Percentiles rank a stretch among this genome's conserved stretches.
These are phyloP conservation scores for Epiblema foenella DNA, from an alignment of 2,888 invertebrate genomes.

Conservation along the genomic window DNA sequence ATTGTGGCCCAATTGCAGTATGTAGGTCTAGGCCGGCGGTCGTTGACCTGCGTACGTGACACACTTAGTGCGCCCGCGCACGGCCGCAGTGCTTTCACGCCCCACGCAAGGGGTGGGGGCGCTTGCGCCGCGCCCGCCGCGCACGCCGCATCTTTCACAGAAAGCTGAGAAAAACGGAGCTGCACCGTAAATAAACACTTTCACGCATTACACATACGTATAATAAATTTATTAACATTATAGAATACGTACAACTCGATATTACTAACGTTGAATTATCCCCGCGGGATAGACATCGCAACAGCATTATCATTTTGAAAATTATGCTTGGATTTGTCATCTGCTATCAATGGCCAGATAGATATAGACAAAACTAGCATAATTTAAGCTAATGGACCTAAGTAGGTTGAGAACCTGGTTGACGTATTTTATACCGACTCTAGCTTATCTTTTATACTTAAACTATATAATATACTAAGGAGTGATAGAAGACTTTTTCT, in stretches of 20 bases:
- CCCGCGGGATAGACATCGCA: not conserved
- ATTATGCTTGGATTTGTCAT: constrained; percentile 5
- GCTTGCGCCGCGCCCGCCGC: constrained; percentile 49
- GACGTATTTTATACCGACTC: constrained; percentile 10
- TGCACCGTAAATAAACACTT: constrained; percentile 55
- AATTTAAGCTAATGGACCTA: constrained; percentile 25
- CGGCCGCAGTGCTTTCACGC: constrained; percentile 79
- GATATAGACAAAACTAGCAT: not conserved
- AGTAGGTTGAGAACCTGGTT: constrained; percentile 19
- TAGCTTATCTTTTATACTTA: constrained; percentile 5
- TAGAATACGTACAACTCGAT: too few relatives aligned
- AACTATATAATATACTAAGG: too few relatives aligned
- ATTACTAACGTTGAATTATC: not conserved
- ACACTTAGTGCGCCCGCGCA: constrained; percentile 80
- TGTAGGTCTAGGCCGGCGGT: constrained; percentile 86
- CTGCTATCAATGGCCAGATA: not conserved
- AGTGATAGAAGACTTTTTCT: too few relatives aligned
- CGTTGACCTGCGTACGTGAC: constrained; percentile 83
- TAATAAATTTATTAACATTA: too few relatives aligned
- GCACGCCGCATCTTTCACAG: constrained; percentile 56
- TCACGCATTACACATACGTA: too few relatives aligned
- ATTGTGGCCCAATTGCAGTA: constrained; percentile 83
- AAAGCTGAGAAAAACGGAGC: constrained; percentile 71
- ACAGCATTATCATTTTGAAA: constrained; percentile 2
- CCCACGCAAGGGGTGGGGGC: constrained; percentile 69